A percentile compares a stretch with the other conserved stretches of the same genome.
These are phyloP conservation scores for Pycnonotus jocosus DNA, from an alignment of 2,113 vertebrate genomes.

Conservation along the genomic window DNA sequence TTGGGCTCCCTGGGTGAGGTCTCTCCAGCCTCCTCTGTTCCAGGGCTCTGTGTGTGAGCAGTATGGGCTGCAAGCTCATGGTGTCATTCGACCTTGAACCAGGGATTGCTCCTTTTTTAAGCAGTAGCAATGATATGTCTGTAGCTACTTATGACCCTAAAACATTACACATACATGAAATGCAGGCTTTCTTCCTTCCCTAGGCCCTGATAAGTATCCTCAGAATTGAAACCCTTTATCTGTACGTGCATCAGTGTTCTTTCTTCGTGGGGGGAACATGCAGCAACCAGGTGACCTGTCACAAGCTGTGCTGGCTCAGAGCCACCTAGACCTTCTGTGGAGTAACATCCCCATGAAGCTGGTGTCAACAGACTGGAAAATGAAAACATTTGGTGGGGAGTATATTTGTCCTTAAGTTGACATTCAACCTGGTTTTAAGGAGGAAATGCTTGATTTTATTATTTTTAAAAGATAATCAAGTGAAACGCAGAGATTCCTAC, in stretches of 20 bases:
- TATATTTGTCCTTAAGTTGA: neutral
- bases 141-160: neutral
- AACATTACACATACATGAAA: neutral
- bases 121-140: neutral
- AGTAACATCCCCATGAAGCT: neutral
- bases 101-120: neutral
- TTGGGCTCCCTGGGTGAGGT: neutral
- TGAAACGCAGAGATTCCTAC: neutral
- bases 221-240: neutral
- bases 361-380: neutral
- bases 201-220: neutral
- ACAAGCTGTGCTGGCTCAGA: neutral
- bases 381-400: neutral
- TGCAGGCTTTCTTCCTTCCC: neutral
- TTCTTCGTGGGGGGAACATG: neutral
- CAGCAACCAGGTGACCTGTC: neutral
- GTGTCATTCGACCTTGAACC: neutral
- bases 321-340: neutral
- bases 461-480: neutral
- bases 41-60: neutral
- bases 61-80: neutral
- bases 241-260: neutral
- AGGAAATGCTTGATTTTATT: neutral
- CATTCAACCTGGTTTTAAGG: neutral
- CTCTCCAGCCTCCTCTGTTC: rapidly evolving